phyloP scores from a whole-genome alignment of 2,113 vertebrate species.

The Charina bottae region DNA sequence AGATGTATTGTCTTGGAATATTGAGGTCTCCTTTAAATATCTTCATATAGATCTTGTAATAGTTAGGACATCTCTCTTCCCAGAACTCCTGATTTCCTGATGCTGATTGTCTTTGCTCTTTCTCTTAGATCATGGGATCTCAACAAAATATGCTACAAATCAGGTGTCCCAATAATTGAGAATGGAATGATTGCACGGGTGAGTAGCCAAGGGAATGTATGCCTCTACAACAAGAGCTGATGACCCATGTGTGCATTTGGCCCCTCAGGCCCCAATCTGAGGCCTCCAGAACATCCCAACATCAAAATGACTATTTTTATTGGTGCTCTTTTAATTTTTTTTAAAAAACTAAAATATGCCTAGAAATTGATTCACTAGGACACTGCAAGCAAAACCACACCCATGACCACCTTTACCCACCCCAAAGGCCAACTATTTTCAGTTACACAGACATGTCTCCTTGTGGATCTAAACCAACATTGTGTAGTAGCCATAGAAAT shows the following conservation, averaged over 20 bases:
- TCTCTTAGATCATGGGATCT: constrained; percentile 93
- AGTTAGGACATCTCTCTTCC: neutral
- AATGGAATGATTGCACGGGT: constrained; percentile 98
- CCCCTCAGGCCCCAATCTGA: neutral
- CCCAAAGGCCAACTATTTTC: neutral
- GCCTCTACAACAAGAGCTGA: neutral
- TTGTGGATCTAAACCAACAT: neutral
- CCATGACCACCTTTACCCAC: neutral
- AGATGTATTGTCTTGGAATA: neutral
- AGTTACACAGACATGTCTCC: neutral
- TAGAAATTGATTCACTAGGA: neutral
- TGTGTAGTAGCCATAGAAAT: neutral
- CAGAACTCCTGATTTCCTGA: neutral
- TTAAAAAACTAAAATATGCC: neutral
- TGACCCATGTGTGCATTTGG: neutral
- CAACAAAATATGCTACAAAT: constrained; percentile 99
- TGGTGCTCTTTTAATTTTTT: neutral
- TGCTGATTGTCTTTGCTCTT: neutral
- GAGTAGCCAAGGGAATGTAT: constrained; percentile 54
- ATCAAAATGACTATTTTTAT: neutral
- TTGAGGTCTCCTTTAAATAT: neutral
- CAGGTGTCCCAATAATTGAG: constrained; percentile 96
- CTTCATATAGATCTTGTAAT: neutral
- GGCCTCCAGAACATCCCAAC: neutral
- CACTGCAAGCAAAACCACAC: neutral